Base-by-base conservation (phyloP, 2,888 invertebrate genomes). In the Silvanus unidentatus region DNA sequence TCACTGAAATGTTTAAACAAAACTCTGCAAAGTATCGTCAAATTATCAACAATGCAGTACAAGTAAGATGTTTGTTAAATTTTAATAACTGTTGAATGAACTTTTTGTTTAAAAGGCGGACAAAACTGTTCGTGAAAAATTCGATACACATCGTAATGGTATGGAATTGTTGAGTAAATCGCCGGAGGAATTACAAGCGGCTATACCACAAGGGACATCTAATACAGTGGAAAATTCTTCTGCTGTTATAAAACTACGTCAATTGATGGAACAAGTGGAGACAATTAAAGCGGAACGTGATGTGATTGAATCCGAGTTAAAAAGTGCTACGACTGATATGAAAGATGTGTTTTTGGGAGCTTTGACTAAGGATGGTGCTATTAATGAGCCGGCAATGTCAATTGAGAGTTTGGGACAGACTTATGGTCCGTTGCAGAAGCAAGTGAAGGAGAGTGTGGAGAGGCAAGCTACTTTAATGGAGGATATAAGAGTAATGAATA, bases 21-120 rank as follows among this genome's bases (percentile, higher is more conserved):
- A 97, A 96, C 75, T 81, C 88, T n/a, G 80, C 81, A 59, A 97
- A 97, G 73, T 99, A 98, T 74, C 79, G 89, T 30, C 86, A 85
- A 69, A 94, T 97, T 64, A 88, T 98, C 55, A 85, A 87, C 69
- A 96, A 93, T 67, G 97, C 97, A 30, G 80, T 90, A 53, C 74
- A 77, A 52, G 61, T 64, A 54, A 44, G 36, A 38, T n/a, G n/a
- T n/a, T n/a, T n/a, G n/a, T 4, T 11, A 16, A 22, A 35, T 11
- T 35, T n/a, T n/a, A n/a, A n/a, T n/a, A n/a, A n/a, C n/a, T n/a
- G n/a, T n/a, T n/a, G n/a, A n/a, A n/a, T 6, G n/a, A 34, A 13
- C 4, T 34, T 5, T 42, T 34, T 34, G 16, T 42, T 51, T 44
- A 52, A 12, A 13, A 68, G 61, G 84, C 84, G 39, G 92, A 94